Conservation (phyloP, 2,888 invertebrate genomes). For the Palloptera scutellata region DNA sequence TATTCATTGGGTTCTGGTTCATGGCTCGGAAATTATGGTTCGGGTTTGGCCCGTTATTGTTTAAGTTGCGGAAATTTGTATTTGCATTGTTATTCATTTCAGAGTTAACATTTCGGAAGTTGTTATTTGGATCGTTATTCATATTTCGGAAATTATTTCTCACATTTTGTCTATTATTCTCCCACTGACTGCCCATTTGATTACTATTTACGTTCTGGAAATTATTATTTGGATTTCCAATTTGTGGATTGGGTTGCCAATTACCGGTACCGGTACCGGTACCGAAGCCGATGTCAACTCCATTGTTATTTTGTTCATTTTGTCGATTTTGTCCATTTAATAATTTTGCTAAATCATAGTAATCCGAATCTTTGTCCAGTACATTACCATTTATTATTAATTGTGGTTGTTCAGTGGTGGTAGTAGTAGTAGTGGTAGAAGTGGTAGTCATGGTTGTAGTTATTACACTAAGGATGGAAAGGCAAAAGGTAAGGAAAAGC, state of each 20-base stretch:
- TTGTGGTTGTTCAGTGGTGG: conserved; percentile 40
- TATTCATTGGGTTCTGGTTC: no score
- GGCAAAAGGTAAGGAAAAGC: conserved; percentile 10
- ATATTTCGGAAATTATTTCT: no score
- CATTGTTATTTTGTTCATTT: not conserved
- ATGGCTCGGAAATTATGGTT: no score
- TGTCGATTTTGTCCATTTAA: conserved; percentile 18
- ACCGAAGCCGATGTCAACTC: no score
- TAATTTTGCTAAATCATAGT: conserved; percentile 44
- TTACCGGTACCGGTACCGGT: no score
- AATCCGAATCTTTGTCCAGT: conserved; percentile 36
- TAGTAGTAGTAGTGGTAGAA: conserved; percentile 32
- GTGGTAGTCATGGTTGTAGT: conserved; percentile 15
- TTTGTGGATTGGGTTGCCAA: not conserved
- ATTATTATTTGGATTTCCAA: not conserved
- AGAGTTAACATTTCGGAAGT: no score
- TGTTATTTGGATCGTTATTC: not conserved
- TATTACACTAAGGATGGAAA: not conserved
- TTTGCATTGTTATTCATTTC: not conserved
- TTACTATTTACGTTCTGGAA: not conserved
- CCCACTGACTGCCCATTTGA: conserved; percentile 6
- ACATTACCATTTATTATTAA: conserved; percentile 36
- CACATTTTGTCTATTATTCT: no score
- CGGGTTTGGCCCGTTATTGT: not conserved
- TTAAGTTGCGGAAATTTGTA: not conserved